Evolutionary conservation across 2,888 invertebrate genomes (phyloP).

Genomic region (Dicroscelio sp.): DNA sequence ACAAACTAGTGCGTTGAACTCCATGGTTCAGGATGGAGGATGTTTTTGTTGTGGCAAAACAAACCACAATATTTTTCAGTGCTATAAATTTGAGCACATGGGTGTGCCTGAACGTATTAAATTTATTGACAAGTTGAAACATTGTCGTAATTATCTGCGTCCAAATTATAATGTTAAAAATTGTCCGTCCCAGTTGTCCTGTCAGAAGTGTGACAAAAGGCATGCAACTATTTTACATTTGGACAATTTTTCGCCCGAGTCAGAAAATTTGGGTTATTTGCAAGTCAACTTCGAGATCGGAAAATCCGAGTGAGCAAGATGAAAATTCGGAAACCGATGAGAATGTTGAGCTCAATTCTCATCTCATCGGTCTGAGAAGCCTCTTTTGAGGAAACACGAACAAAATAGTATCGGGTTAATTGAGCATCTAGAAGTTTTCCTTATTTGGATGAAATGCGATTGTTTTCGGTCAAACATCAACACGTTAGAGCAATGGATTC

Average conservation of each 20-base stretch:
- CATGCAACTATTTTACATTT: not conserved
- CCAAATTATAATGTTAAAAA: not conserved
- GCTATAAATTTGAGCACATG: not conserved
- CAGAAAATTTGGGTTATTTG: no score
- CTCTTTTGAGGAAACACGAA: no score
- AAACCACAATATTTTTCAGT: not conserved
- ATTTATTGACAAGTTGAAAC: not conserved
- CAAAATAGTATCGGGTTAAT: no score
- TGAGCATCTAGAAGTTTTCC: no score
- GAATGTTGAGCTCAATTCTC: no score
- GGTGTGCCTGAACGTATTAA: not conserved
- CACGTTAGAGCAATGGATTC: no score
- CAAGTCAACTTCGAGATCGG: no score
- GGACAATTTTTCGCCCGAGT: not conserved
- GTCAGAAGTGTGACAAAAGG: not conserved
- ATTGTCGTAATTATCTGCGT: not conserved
- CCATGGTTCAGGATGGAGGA: not conserved
- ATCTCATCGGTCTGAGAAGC: no score
- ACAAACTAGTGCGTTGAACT: not conserved
- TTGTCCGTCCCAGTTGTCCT: not conserved
- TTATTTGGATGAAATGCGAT: no score
- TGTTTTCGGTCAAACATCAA: no score
- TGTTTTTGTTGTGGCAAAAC: not conserved
- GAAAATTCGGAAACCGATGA: no score
- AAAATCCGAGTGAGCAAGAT: no score